Percentiles rank a stretch among this genome's conserved stretches.
phyloP scores from a whole-genome alignment of 2,113 vertebrate species.

The Paraplagusia blochii region DNA sequence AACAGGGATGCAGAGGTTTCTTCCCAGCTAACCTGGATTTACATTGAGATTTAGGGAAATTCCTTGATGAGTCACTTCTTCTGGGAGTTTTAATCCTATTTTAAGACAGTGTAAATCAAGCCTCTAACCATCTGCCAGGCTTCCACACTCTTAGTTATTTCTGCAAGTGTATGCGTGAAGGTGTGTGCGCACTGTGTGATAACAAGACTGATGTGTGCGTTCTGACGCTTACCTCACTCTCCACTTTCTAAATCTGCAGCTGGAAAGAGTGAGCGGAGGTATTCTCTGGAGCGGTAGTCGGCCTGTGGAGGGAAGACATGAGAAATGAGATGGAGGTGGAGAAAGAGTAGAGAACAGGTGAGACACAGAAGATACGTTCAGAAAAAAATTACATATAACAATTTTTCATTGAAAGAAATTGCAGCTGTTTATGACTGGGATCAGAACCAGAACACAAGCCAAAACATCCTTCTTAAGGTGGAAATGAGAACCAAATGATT shows the following conservation, averaged over 20 bases:
- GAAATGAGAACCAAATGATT: too few relatives aligned
- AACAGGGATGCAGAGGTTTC: constrained; percentile 17
- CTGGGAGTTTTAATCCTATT: constrained; percentile 38
- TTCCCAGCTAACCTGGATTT: constrained; percentile 23
- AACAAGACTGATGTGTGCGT: not conserved
- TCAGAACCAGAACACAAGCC: too few relatives aligned
- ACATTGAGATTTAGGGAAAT: constrained; percentile 40
- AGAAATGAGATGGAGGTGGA: not conserved
- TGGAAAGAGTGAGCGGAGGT: constrained; percentile 75
- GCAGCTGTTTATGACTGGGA: too few relatives aligned
- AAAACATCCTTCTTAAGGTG: too few relatives aligned
- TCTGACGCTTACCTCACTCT: constrained; percentile 49
- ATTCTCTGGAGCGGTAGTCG: constrained; percentile 85
- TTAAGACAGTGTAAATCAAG: constrained; percentile 39
- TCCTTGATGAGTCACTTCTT: constrained; percentile 44
- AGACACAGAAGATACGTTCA: not conserved
- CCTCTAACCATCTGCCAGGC: constrained; percentile 10
- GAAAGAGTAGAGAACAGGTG: not conserved
- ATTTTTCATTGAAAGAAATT: too few relatives aligned
- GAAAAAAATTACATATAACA: constrained; percentile 19
- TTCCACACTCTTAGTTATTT: constrained; percentile 1
- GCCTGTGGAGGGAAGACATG: constrained; percentile 74
- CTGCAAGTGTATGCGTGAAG: constrained; percentile 3
- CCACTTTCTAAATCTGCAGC: constrained; percentile 32
- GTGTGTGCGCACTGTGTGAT: not conserved